Evolutionary conservation across 2,113 vertebrate species (phyloP).

Genomic region (Toxostoma redivivum): DNA sequence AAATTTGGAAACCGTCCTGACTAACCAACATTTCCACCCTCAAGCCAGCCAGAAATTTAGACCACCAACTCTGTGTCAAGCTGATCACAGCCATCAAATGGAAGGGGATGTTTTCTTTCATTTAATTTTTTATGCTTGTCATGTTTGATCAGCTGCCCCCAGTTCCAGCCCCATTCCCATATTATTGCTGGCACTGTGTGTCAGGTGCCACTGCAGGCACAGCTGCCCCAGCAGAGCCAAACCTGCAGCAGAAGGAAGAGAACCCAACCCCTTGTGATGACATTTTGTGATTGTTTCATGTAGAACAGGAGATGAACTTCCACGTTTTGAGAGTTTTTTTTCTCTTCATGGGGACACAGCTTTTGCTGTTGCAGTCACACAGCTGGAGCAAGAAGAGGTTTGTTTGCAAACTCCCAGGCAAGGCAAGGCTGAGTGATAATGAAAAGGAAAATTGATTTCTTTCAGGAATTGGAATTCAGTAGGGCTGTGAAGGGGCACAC

Average conservation of each 20-base stretch:
- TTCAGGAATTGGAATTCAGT: not conserved
- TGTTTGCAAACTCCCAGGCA: not conserved
- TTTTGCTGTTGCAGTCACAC: not conserved
- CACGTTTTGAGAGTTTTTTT: rapidly evolving
- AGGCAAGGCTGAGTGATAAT: not conserved
- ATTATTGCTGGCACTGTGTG: rapidly evolving
- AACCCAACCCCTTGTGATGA: not conserved
- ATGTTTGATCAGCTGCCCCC: not conserved
- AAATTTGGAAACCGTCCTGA: not conserved
- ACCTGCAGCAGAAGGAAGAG: not conserved
- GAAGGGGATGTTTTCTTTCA: not conserved
- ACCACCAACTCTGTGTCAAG: not conserved
- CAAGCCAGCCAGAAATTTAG: not conserved
- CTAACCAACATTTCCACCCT: not conserved
- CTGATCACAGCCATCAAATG: not conserved
- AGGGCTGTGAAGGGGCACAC: too few species aligned
- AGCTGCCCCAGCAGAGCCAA: not conserved
- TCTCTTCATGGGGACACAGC: not conserved
- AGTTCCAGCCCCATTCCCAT: not conserved
- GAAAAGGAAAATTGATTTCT: not conserved
- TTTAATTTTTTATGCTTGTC: not conserved
- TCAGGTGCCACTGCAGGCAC: not conserved
- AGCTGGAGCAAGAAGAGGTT: not conserved
- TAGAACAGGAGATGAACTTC: not conserved
- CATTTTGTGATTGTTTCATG: not conserved